Conservation (phyloP, 2,113 vertebrate species). For the Gorsachius goisagi region DNA sequence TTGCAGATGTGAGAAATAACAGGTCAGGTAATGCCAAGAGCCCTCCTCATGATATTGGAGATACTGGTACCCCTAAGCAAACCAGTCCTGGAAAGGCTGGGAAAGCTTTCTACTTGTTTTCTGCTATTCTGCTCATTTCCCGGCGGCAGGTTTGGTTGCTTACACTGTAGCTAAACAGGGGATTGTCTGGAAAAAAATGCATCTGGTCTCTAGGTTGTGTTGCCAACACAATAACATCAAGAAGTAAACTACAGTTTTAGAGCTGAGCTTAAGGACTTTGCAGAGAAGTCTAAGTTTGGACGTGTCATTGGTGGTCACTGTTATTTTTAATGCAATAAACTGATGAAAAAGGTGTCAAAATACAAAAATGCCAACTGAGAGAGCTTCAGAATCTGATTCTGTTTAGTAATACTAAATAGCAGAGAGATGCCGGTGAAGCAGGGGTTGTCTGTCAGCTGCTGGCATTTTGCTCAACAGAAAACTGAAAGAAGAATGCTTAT, state of each 20-base stretch:
- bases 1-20: not conserved
- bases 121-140: not conserved
- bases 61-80: not conserved
- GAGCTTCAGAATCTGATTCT: not conserved
- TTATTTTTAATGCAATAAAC: not conserved
- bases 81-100: not conserved
- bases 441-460: not conserved
- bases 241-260: not conserved
- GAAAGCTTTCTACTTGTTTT: not conserved
- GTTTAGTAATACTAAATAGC: not conserved
- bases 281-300: not conserved
- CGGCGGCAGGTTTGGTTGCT: not conserved
- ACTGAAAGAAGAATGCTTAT: not conserved
- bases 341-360: not conserved
- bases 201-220: not conserved
- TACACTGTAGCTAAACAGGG: not conserved
- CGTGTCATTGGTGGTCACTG: accelerated
- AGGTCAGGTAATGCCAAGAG: not conserved
- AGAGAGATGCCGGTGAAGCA: not conserved
- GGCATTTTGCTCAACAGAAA: not conserved
- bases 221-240: not conserved
- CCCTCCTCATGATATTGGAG: not conserved
- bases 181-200: not conserved
- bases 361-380: not conserved
- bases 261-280: not conserved